These are phyloP conservation scores for Buphagus erythrorhynchus DNA, from an alignment of 2,797 vertebrate species.

Conservation along the genomic window DNA sequence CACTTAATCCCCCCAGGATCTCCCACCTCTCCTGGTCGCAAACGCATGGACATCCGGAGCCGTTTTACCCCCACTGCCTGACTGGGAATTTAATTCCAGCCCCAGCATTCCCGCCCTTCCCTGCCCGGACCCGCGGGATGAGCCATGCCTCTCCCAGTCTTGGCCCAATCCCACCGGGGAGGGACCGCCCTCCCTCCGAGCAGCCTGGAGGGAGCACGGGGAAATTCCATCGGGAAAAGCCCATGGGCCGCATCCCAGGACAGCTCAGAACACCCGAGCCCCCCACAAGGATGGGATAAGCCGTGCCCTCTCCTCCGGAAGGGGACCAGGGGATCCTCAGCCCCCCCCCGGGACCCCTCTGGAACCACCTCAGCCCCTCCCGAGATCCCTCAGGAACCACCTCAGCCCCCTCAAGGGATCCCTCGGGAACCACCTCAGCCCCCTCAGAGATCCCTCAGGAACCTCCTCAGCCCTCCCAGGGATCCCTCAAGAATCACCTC, in stretches of 20 bases:
- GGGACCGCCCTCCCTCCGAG: background rate
- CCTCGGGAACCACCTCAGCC: background rate
- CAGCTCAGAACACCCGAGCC: background rate
- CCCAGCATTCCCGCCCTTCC: background rate
- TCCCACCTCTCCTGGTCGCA: background rate
- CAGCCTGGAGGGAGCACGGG: background rate
- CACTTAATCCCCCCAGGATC: background rate
- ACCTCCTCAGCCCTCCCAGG: fast-evolving
- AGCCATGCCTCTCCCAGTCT: background rate
- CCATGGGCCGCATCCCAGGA: background rate
- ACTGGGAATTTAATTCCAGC: background rate
- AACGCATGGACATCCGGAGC: background rate
- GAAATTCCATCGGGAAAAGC: background rate
- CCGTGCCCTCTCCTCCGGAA: fast-evolving
- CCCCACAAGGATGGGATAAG: background rate
- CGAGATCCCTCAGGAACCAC: background rate
- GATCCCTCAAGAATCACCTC: background rate
- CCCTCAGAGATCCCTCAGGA: fast-evolving
- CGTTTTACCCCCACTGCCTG: background rate
- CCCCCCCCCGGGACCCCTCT: fast-evolving
- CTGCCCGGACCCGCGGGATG: background rate
- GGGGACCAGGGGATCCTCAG: fast-evolving
- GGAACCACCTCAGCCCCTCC: fast-evolving
- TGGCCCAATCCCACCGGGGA: background rate
- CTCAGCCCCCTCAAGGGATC: too few species aligned